A percentile compares a stretch with the other conserved stretches of the same genome.
These are phyloP conservation scores for Napeogenes sylphis DNA, from an alignment of 2,888 invertebrate species.

Conservation along the genomic window DNA sequence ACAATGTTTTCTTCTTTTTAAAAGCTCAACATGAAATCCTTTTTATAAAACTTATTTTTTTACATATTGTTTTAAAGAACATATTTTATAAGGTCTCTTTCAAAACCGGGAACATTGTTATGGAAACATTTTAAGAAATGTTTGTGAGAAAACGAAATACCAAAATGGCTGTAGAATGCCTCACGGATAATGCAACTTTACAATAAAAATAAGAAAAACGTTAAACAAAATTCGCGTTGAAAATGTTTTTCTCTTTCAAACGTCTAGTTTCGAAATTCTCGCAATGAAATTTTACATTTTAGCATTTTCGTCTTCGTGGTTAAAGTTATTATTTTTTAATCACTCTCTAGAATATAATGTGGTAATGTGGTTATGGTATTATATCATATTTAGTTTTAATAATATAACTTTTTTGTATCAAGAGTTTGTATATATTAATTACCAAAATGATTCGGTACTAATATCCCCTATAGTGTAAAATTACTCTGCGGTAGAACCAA, in stretches of 20 bases:
- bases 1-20: no score
- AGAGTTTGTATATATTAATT: no score
- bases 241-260: constrained; percentile 7
- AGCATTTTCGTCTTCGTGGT: background rate
- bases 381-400: no score
- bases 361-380: no score
- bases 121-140: background rate
- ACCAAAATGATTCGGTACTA: no score
- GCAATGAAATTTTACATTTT: constrained; percentile 5
- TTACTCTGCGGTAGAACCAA: no score
- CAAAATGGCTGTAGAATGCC: constrained; percentile 6
- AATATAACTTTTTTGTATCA: no score
- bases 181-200: constrained; percentile 7
- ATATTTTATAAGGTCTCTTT: background rate
- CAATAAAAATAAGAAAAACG: constrained; percentile 7
- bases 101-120: background rate
- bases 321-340: background rate
- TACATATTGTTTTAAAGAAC: background rate
- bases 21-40: no score
- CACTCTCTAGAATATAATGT: no score
- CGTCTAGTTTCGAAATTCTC: constrained; percentile 8
- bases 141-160: constrained; percentile 4
- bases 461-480: no score
- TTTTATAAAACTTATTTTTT: no score
- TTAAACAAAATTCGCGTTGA: constrained; percentile 1